Base-by-base conservation (phyloP, 2,888 invertebrate species). In the Neuroscelio doddi region DNA sequence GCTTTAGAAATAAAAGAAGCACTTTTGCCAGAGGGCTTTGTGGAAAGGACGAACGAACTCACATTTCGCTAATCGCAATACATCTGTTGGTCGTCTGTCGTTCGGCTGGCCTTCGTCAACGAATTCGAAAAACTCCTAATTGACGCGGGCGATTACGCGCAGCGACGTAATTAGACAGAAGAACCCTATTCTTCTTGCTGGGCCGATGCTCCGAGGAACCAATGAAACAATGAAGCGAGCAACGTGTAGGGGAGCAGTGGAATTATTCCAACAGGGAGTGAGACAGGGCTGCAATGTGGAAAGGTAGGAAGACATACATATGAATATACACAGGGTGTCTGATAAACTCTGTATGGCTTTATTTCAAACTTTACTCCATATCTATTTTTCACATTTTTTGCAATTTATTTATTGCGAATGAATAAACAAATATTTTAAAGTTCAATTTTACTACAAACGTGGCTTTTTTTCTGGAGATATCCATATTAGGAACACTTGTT, bases 201-300 rank as follows among this genome's bases (percentile, higher is more conserved):
- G 52, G 42, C 53, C 61, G 53, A 61, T 61, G 61, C 47, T 61
- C 61, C 53, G 53, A 49, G 39, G 53, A 61, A 61, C 61, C 61
- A 53, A 61, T 53, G 61, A 61, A 49, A 52, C 53, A 49, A 49
- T 52, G 51, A 51, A 59, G 51, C 59, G 42, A 32, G 10, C 36
- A 34, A 8, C 10, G 9, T 3, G 29, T 34, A 36, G 45, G 39
- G 47, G 26, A 24, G 29, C 15, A 16, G 47, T 5, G 21, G 21
- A 52, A 59, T 47, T 59, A 47, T 46, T 51, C 50, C 38, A 39
- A 21, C 26, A 24, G 42, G 30, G 47, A 29, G 58, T n/a, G 36
- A 7, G 21, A 5, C 21, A 21, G 21, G 21, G n/a, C 14, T 52
- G 21, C 17, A 24, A 17, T 14, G 45, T 30, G 36, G 36, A 50